Evolutionary conservation across 2,888 invertebrate species (phyloP).

Genomic region (Tachystola acroxantha): DNA sequence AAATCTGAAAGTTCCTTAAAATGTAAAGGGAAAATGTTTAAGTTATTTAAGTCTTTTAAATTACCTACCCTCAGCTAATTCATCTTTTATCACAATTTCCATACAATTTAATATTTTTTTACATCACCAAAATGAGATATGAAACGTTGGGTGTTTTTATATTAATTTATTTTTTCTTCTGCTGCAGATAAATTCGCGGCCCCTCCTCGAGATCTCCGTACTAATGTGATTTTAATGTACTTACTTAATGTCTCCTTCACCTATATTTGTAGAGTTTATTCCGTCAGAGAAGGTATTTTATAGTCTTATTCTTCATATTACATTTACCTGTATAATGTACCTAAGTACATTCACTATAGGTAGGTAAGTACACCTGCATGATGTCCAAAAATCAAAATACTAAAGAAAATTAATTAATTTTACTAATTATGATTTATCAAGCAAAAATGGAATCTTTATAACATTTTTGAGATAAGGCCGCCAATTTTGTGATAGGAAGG

Average conservation of each 20-base stretch:
- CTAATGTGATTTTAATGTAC: constrained; percentile 78
- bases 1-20: too few relatives aligned
- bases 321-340: too few relatives aligned
- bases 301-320: neutral
- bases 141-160: constrained; percentile 54
- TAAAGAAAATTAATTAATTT: too few relatives aligned
- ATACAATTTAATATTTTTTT: constrained; percentile 64
- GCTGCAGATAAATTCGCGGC: constrained; percentile 58
- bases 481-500: too few relatives aligned
- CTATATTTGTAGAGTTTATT: constrained; percentile 60
- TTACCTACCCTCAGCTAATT: constrained; percentile 20
- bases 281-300: constrained; percentile 26
- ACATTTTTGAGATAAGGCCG: too few relatives aligned
- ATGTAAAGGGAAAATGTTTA: too few relatives aligned
- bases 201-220: constrained; percentile 55
- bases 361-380: too few relatives aligned
- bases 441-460: too few relatives aligned
- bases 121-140: constrained; percentile 50
- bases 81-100: constrained; percentile 55
- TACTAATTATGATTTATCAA: too few relatives aligned
- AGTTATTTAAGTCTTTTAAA: too few relatives aligned
- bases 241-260: constrained; percentile 62
- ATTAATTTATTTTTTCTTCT: constrained; percentile 59
- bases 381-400: too few relatives aligned
- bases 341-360: too few relatives aligned